Evolutionary conservation across 1,140 invertebrate species (phyloP).

Genomic region (Drosophila watanabei): DNA sequence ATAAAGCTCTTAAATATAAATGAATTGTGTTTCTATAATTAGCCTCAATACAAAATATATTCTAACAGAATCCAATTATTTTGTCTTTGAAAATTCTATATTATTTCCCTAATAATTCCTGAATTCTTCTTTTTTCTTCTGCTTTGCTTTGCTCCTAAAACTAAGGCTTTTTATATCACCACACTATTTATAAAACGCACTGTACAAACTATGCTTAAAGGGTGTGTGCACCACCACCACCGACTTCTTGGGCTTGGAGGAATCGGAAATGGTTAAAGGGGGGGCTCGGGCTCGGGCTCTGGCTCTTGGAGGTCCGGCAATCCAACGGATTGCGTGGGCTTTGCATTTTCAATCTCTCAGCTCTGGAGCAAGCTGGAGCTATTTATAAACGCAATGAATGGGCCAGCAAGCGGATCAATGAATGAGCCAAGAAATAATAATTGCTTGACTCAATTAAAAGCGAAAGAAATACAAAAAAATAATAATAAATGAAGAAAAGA

Average conservation of each 20-base stretch:
- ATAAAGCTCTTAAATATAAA: no score
- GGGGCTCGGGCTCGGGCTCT: neutral
- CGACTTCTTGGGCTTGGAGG: constrained; percentile 11
- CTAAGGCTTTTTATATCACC: no score
- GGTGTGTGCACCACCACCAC: constrained; percentile 38
- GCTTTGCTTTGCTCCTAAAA: no score
- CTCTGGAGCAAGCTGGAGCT: constrained; percentile 42
- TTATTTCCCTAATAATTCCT: no score
- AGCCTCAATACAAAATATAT: no score
- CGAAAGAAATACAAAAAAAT: constrained; percentile 6
- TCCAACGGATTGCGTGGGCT: constrained; percentile 58
- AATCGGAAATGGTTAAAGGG: constrained; percentile 2
- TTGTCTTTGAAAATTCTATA: no score
- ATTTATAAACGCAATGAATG: constrained; percentile 74
- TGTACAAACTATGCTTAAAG: constrained; percentile 14
- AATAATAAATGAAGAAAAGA: constrained; percentile 20
- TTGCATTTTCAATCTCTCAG: constrained; percentile 64
- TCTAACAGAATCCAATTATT: no score
- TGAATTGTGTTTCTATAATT: no score
- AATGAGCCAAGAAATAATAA: constrained; percentile 74
- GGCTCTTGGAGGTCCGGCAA: constrained; percentile 33
- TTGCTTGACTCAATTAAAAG: constrained; percentile 82
- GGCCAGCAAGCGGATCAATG: constrained; percentile 52
- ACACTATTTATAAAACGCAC: constrained; percentile 15
- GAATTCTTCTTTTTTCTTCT: no score